phyloP scores from a whole-genome alignment of 2,113 vertebrate species.

The Hoplias malabaricus region DNA sequence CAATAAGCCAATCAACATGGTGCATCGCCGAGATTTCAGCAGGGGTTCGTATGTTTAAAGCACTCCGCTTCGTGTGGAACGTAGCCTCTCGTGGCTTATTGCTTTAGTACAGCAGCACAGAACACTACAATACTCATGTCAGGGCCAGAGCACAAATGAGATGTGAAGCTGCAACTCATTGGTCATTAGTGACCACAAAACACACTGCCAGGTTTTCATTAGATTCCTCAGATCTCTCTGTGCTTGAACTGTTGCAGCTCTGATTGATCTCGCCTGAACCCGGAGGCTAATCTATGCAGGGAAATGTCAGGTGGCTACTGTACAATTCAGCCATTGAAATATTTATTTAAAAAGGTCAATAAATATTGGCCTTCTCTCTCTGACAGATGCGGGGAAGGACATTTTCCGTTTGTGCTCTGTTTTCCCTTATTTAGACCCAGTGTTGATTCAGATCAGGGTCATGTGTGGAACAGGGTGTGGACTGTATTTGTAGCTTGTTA shows the following conservation, averaged over 20 bases:
- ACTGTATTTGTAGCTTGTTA: not conserved
- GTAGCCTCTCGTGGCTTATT: too few relatives aligned
- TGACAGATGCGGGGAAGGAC: not conserved
- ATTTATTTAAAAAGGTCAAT: conserved; percentile 21
- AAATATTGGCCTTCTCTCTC: not conserved
- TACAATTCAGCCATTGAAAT: conserved; percentile 27
- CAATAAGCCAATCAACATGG: too few relatives aligned
- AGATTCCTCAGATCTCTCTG: not conserved
- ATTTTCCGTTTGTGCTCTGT: not conserved
- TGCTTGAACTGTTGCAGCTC: conserved; percentile 3
- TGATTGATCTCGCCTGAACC: conserved; percentile 27
- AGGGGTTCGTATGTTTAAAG: too few relatives aligned
- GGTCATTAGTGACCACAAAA: not conserved
- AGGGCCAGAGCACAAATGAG: not conserved
- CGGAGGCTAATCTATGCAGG: conserved; percentile 21
- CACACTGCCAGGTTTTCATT: not conserved
- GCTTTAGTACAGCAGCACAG: too few relatives aligned
- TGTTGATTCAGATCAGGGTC: not conserved
- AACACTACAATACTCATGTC: not conserved
- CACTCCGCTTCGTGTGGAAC: too few relatives aligned
- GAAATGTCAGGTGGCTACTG: conserved; percentile 28
- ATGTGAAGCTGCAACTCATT: not conserved
- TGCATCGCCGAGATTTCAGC: too few relatives aligned
- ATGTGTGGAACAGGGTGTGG: not conserved
- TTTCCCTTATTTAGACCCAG: conserved; percentile 13